Conservation (phyloP, 2,888 invertebrate genomes). For the Carabus problematicus region DNA sequence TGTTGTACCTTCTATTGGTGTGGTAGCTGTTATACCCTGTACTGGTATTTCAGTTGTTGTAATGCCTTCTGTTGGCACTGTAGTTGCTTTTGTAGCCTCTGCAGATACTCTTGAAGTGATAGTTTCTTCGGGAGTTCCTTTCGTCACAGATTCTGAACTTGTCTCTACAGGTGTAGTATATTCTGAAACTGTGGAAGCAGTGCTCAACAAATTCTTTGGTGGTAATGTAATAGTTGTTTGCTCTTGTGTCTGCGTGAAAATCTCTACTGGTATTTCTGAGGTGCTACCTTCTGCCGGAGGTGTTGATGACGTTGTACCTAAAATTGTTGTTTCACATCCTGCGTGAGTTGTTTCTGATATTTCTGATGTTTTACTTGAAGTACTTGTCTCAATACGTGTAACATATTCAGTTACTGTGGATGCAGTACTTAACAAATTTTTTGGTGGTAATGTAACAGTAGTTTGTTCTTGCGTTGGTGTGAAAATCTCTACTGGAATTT, state of each 20-base stretch:
- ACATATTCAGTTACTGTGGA: slow-evolving; percentile 2
- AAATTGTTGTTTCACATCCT: too few relatives aligned
- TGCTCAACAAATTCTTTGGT: slow-evolving; percentile 4
- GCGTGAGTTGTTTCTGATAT: slow-evolving; percentile 1
- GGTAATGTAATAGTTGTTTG: slow-evolving; percentile 10
- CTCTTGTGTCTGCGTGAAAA: background rate
- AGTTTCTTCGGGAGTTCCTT: slow-evolving; percentile 5
- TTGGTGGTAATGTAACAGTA: slow-evolving; percentile 8
- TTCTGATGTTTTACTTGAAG: slow-evolving; percentile 4
- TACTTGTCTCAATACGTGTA: background rate
- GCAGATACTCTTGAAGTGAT: slow-evolving; percentile 14
- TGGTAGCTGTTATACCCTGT: background rate
- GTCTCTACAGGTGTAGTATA: slow-evolving; percentile 1
- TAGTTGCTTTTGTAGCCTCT: slow-evolving; percentile 17
- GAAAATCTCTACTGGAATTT: background rate
- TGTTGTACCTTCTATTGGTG: background rate
- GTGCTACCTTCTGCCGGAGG: background rate
- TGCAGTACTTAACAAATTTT: slow-evolving; percentile 16
- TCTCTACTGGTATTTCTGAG: background rate
- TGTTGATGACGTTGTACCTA: too few relatives aligned
- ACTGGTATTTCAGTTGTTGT: slow-evolving; percentile 11
- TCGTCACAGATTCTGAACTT: background rate
- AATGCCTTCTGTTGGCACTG: background rate
- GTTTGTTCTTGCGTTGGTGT: slow-evolving; percentile 13
- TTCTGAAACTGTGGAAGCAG: background rate